Evolutionary conservation across 2,888 invertebrate genomes (phyloP).

Genomic region (Heliconius sara): DNA sequence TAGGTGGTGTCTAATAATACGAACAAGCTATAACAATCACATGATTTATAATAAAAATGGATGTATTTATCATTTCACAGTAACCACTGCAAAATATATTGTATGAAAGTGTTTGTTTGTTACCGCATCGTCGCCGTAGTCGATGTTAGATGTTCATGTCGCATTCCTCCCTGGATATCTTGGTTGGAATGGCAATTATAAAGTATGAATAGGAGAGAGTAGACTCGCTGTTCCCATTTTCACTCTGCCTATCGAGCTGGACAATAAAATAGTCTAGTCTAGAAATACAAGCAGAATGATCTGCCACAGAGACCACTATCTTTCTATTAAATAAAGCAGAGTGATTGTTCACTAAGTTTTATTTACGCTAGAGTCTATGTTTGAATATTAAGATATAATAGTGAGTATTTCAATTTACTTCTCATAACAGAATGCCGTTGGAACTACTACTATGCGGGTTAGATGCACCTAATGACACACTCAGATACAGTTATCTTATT

Average conservation of each 20-base stretch:
- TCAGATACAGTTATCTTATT: conserved; percentile 11
- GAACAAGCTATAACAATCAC: no score
- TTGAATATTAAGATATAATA: neutral
- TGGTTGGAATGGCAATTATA: no score
- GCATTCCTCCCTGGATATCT: neutral
- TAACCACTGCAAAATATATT: neutral
- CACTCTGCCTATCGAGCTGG: no score
- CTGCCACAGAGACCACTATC: no score
- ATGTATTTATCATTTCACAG: neutral
- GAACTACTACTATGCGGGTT: neutral
- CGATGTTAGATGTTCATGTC: neutral
- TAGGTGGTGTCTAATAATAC: no score
- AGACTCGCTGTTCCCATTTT: no score
- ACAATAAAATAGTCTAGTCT: no score
- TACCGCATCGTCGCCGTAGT: neutral
- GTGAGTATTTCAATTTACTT: neutral
- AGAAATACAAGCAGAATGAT: no score
- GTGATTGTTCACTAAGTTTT: no score
- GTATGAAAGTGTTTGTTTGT: conserved; percentile 21
- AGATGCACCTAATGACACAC: neutral
- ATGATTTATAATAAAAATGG: neutral
- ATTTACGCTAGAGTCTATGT: no score
- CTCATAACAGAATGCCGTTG: neutral
- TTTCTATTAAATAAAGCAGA: no score
- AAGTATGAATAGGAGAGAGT: no score